These are phyloP conservation scores for Suricata suricatta DNA, from an alignment of 2,113 vertebrate species.

Conservation along the genomic window DNA sequence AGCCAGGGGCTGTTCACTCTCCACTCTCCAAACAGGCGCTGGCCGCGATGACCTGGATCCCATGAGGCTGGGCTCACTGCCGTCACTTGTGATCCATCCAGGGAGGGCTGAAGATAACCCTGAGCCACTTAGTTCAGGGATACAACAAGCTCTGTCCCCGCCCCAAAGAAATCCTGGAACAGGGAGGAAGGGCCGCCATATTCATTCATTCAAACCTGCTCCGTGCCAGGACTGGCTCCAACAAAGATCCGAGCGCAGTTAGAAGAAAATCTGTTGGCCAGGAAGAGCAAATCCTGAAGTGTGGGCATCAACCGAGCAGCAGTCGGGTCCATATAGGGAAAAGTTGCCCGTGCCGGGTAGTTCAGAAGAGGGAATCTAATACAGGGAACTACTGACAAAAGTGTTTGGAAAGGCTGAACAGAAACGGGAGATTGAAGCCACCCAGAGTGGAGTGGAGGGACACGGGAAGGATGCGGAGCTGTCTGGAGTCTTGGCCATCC, in stretches of 20 bases:
- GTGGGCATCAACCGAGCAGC: background rate
- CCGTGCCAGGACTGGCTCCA: background rate
- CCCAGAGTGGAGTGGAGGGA: background rate
- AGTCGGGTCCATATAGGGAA: background rate
- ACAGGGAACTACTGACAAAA: background rate
- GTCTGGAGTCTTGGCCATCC: background rate
- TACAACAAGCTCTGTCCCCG: background rate
- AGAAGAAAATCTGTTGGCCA: background rate
- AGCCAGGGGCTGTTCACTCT: background rate
- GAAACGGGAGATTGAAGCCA: background rate
- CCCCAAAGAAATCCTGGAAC: background rate
- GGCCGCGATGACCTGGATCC: background rate
- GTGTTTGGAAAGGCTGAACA: background rate
- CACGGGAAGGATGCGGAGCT: background rate
- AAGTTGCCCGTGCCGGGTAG: background rate
- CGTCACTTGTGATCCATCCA: background rate
- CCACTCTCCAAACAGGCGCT: background rate
- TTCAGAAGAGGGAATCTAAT: background rate
- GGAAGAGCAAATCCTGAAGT: background rate
- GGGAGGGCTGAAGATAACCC: background rate
- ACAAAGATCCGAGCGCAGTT: background rate
- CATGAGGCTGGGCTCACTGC: background rate
- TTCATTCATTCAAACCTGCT: background rate
- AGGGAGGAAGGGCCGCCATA: fast-evolving
- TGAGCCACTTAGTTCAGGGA: background rate